A percentile compares a stretch with the other conserved stretches of the same genome.
These are phyloP conservation scores for Aphis gossypii DNA, from an alignment of 1,140 invertebrate species.

Conservation along the genomic window DNA sequence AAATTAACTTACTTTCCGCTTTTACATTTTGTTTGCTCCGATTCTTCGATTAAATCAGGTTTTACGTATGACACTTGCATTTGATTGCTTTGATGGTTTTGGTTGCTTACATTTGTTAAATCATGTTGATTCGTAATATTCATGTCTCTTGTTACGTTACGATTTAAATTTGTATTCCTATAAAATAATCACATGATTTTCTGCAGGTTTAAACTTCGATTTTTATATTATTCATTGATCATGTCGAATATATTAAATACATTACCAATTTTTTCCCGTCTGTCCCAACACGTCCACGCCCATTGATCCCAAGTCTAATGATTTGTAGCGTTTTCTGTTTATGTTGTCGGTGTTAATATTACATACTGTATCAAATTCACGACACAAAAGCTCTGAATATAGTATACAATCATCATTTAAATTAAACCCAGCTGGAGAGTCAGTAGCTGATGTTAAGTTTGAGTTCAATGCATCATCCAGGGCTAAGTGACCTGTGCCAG, in stretches of 20 bases:
- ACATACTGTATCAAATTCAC: constrained; percentile 46
- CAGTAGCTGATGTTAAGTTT: constrained; percentile 59
- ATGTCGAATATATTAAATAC: neutral
- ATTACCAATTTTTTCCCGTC: constrained; percentile 46
- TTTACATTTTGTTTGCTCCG: constrained; percentile 40
- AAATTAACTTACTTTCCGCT: constrained; percentile 46
- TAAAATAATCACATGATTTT: neutral
- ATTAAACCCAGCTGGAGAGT: constrained; percentile 39
- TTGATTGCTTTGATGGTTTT: constrained; percentile 51
- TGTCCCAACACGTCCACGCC: constrained; percentile 70
- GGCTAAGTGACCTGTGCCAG: constrained; percentile 68
- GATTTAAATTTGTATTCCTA: constrained; percentile 48
- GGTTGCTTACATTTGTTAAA: constrained; percentile 32
- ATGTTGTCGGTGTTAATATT: constrained; percentile 53
- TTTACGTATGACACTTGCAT: constrained; percentile 43
- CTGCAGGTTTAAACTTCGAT: neutral
- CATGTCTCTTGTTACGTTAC: constrained; percentile 47
- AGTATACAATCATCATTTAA: constrained; percentile 48
- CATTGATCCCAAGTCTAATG: constrained; percentile 74
- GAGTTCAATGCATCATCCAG: constrained; percentile 82
- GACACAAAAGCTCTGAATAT: constrained; percentile 46
- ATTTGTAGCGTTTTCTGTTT: constrained; percentile 65
- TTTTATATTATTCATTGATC: neutral
- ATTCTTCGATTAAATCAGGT: constrained; percentile 56
- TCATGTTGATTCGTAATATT: constrained; percentile 41